A percentile compares a stretch with the other conserved stretches of the same genome.
phyloP scores from a whole-genome alignment of 2,797 vertebrate genomes.

The Leptatherina wallacei region DNA sequence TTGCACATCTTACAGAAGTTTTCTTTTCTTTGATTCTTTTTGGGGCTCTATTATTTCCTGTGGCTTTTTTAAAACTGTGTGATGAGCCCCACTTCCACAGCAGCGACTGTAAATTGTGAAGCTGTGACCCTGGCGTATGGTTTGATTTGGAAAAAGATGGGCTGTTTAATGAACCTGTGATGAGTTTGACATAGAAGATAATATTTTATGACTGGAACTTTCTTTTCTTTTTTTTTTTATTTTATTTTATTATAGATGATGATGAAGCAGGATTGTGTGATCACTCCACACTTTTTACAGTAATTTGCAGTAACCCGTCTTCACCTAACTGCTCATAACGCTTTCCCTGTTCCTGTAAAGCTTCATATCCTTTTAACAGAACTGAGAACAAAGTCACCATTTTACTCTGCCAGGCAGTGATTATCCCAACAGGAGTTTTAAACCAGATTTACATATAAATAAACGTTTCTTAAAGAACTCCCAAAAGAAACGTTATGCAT shows the following conservation, averaged over 20 bases:
- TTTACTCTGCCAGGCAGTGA: not conserved
- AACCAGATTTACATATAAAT: conserved; percentile 25
- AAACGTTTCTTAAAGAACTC: conserved; percentile 28
- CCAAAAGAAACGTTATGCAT: conserved; percentile 21
- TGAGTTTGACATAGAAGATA: not conserved
- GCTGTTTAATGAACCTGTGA: conserved; percentile 1
- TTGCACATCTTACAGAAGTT: conserved; percentile 48
- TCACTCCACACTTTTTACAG: conserved; percentile 7
- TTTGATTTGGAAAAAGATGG: conserved; percentile 32
- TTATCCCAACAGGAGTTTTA: conserved; percentile 15
- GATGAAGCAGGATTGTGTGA: conserved; percentile 24
- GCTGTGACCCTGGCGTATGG: conserved; percentile 54
- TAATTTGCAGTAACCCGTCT: conserved; percentile 37
- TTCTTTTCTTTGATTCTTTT: not conserved
- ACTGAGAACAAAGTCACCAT: conserved; percentile 8
- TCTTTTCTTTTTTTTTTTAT: not conserved
- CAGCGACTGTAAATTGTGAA: conserved; percentile 44
- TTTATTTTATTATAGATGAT: conserved; percentile 5
- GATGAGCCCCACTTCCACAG: conserved; percentile 52
- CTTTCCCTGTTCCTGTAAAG: conserved; percentile 39
- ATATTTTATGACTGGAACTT: conserved; percentile 57
- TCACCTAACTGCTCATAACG: conserved; percentile 49
- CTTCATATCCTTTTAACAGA: conserved; percentile 19
- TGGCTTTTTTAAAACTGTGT: conserved; percentile 31
- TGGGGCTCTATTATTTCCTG: conserved; percentile 38